Evolutionary conservation across 2,113 vertebrate genomes (phyloP).

Genomic region (Serinus canaria): DNA sequence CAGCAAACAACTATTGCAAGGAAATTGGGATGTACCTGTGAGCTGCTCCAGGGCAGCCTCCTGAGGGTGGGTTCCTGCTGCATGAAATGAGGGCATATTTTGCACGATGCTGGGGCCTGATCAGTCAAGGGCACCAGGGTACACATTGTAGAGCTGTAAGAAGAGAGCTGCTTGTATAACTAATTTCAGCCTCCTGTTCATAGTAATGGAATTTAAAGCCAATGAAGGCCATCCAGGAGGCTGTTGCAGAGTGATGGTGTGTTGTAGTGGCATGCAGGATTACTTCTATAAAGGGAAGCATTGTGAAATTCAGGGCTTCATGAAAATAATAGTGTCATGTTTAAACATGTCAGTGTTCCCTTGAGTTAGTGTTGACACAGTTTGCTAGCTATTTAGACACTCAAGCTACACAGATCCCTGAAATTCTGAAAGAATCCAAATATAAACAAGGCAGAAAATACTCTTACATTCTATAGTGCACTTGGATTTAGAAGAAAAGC

Average conservation of each 20-base stretch:
- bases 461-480: neutral
- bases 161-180: neutral
- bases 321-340: neutral
- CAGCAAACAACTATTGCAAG: neutral
- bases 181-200: neutral
- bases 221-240: neutral
- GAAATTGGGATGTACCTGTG: neutral
- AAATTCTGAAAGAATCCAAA: neutral
- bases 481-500: neutral
- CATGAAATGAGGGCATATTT: neutral
- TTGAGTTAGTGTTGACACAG: neutral
- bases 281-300: neutral
- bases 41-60: neutral
- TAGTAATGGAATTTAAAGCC: neutral
- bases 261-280: neutral
- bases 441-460: neutral
- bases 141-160: fast-evolving
- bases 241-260: neutral
- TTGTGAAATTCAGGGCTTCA: neutral
- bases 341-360: neutral
- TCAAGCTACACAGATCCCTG: neutral
- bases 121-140: neutral
- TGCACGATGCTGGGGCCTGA: neutral
- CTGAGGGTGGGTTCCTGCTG: neutral
- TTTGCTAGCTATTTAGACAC: neutral